Conservation (phyloP, 2,113 vertebrate species). For the Pachycephala philippinensis region DNA sequence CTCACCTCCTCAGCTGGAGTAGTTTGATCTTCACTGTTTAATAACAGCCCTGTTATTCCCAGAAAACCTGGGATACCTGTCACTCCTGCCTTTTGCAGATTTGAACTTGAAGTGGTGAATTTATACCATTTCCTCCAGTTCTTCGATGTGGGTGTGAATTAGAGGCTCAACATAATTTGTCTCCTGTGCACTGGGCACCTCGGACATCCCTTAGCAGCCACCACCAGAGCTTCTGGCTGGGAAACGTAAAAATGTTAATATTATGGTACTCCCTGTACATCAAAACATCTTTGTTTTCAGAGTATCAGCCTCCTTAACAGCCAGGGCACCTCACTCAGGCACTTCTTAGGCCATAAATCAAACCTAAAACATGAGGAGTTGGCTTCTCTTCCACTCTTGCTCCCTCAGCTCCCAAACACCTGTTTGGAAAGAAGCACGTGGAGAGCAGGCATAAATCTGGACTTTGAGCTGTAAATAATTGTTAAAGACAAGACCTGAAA, state of each 20-base stretch:
- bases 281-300: neutral
- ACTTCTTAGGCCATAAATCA: neutral
- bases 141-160: neutral
- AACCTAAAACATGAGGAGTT: neutral
- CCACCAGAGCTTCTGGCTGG: neutral
- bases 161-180: neutral
- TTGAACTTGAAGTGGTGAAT: neutral
- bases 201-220: accelerated
- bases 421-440: neutral
- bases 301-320: neutral
- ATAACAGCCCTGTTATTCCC: neutral
- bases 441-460: neutral
- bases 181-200: accelerated
- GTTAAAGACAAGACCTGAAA: neutral
- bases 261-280: neutral
- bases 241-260: neutral
- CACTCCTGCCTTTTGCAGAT: neutral
- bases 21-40: accelerated
- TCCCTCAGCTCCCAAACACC: neutral
- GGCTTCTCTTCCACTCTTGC: neutral
- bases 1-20: neutral
- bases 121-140: neutral
- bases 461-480: neutral
- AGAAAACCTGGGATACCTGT: neutral
- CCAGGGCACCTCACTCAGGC: neutral